A percentile compares a stretch with the other conserved stretches of the same genome.
phyloP scores from a whole-genome alignment of 2,113 vertebrate genomes.

The Sceloporus undulatus region DNA sequence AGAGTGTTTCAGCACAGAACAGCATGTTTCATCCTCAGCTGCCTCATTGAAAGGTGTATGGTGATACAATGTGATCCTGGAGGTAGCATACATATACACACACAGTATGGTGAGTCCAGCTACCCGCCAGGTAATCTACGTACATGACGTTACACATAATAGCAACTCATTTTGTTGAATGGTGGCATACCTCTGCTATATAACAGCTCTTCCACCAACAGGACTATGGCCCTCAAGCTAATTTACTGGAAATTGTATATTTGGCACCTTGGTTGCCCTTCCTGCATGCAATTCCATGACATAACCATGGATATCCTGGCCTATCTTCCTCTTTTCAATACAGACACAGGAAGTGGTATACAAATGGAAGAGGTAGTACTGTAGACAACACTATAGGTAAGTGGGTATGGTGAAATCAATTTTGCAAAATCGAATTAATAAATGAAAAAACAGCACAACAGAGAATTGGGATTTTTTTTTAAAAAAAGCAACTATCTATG shows the following conservation, averaged over 20 bases:
- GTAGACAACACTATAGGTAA: not conserved
- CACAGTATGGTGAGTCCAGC: not conserved
- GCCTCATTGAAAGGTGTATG: fast-evolving
- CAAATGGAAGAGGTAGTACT: not conserved
- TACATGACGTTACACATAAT: fast-evolving
- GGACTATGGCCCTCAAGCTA: not conserved
- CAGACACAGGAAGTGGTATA: not conserved
- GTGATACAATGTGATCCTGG: not conserved
- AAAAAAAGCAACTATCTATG: not conserved
- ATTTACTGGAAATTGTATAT: slow-evolving; percentile 4
- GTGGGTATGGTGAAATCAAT: not conserved
- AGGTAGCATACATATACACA: fast-evolving
- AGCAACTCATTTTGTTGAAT: not conserved
- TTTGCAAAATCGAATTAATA: not conserved
- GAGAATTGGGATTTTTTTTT: not conserved
- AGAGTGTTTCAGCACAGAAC: not conserved
- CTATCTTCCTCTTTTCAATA: not conserved
- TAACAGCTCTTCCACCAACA: slow-evolving; percentile 3
- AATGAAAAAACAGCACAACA: not conserved
- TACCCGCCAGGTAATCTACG: fast-evolving
- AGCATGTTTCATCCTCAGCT: not conserved
- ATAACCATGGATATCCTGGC: not conserved
- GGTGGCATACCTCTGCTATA: not conserved
- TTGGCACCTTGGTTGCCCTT: not conserved
- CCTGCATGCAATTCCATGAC: not conserved